These are phyloP conservation scores for Sphaerophoria taeniata DNA, from an alignment of 2,888 invertebrate genomes.

Conservation along the genomic window DNA sequence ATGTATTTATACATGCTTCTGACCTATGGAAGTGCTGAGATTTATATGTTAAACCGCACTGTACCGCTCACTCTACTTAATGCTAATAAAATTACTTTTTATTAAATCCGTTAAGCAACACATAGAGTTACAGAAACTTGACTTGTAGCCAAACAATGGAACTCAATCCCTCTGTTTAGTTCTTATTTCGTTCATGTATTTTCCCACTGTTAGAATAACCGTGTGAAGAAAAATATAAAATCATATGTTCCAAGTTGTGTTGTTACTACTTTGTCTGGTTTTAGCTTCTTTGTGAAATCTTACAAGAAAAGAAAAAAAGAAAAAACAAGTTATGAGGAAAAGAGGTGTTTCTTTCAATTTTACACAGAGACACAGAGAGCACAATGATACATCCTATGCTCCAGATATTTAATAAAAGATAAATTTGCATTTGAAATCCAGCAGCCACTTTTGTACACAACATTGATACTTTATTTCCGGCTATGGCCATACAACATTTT, in stretches of 20 bases:
- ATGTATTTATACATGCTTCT: too few relatives aligned
- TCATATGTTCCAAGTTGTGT: conserved; percentile 19
- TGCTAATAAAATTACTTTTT: too few relatives aligned
- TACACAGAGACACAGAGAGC: conserved; percentile 14
- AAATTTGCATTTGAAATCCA: conserved; percentile 46
- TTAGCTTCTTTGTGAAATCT: conserved; percentile 32
- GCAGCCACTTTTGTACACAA: conserved; percentile 7
- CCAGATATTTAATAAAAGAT: conserved; percentile 42
- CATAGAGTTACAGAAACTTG: too few relatives aligned
- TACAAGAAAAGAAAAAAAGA: too few relatives aligned
- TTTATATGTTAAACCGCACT: too few relatives aligned
- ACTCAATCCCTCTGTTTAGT: too few relatives aligned
- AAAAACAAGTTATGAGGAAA: conserved; percentile 40
- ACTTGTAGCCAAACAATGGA: too few relatives aligned
- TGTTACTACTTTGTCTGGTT: conserved; percentile 30
- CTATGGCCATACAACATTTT: conserved; percentile 6
- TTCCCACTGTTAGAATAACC: conserved; percentile 2
- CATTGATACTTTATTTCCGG: conserved; percentile 23
- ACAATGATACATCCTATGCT: conserved; percentile 16
- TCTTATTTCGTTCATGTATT: not conserved
- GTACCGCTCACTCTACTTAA: too few relatives aligned
- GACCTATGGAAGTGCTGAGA: too few relatives aligned
- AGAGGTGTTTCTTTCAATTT: conserved; percentile 33
- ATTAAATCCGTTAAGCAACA: too few relatives aligned
- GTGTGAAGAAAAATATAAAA: conserved; percentile 32